Conservation (phyloP, 2,113 vertebrate genomes). For the Austrofundulus limnaeus region DNA sequence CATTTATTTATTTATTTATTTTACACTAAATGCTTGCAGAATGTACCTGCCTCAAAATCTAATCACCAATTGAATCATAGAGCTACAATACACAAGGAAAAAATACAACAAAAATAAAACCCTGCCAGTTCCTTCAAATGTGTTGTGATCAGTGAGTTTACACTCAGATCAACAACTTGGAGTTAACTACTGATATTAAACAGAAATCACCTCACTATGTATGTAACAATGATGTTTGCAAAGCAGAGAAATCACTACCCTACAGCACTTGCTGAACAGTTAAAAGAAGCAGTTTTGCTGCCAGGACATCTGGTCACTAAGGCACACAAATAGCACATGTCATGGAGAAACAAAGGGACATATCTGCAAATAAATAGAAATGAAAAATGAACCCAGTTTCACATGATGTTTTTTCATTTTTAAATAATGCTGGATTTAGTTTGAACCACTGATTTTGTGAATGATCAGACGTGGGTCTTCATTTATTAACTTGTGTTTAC, state of each 20-base stretch:
- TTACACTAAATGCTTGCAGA: constrained; percentile 36
- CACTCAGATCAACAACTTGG: constrained; percentile 61
- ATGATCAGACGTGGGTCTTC: constrained; percentile 65
- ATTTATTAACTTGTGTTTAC: constrained; percentile 79
- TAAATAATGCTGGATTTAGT: constrained; percentile 45
- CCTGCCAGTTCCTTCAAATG: too few species aligned
- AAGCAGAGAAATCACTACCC: constrained; percentile 64
- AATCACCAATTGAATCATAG: constrained; percentile 45
- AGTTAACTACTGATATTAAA: constrained; percentile 75
- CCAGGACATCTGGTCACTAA: constrained; percentile 36
- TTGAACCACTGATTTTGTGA: constrained; percentile 41
- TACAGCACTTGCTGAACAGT: constrained; percentile 58
- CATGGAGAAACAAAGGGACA: background rate
- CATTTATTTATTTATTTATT: too few species aligned
- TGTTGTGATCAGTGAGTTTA: constrained; percentile 72
- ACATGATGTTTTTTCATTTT: constrained; percentile 30
- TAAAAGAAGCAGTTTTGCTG: constrained; percentile 54
- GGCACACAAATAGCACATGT: constrained; percentile 15
- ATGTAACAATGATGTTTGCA: constrained; percentile 76
- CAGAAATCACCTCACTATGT: constrained; percentile 62
- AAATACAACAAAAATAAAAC: too few species aligned
- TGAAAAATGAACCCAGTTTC: constrained; percentile 37
- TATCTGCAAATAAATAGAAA: constrained; percentile 2
- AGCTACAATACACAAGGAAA: constrained; percentile 38
- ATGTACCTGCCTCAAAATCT: constrained; percentile 54